Evolutionary conservation across 2,113 vertebrate species (phyloP).

Genomic region (Lepus europaeus): DNA sequence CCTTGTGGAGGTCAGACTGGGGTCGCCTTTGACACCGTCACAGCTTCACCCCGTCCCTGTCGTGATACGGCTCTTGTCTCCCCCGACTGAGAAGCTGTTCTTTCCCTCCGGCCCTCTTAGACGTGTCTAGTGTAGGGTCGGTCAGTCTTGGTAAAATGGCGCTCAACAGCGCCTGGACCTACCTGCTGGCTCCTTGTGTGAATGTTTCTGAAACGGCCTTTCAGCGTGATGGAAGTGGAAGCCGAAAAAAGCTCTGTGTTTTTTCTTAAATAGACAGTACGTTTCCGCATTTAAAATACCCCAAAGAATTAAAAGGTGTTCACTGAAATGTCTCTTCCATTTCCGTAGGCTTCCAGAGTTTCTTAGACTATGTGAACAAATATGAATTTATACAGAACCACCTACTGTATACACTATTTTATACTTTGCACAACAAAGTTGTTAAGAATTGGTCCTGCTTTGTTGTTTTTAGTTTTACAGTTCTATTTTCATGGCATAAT

Average conservation of each 20-base stretch:
- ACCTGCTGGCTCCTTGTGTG: not conserved
- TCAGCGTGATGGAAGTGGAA: not conserved
- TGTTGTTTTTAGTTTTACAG: constrained; percentile 2
- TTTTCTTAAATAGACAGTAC: not conserved
- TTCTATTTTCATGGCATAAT: constrained; percentile 32
- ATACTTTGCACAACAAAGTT: not conserved
- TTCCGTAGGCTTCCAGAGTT: not conserved
- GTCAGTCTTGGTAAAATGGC: not conserved
- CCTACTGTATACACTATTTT: not conserved
- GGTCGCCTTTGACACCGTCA: not conserved
- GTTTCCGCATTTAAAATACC: constrained; percentile 11
- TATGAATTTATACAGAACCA: not conserved
- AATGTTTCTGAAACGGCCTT: constrained; percentile 29
- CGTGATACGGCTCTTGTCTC: not conserved
- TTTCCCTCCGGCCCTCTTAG: not conserved
- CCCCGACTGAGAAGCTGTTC: not conserved
- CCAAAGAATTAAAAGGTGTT: not conserved
- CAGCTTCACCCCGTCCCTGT: not conserved
- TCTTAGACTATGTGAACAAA: constrained; percentile 20
- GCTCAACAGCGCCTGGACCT: not conserved
- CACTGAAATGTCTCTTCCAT: not conserved
- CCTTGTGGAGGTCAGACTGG: too few species aligned
- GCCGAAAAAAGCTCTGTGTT: not conserved
- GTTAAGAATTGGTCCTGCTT: constrained; percentile 11
- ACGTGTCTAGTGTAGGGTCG: not conserved